These are phyloP conservation scores for Synergus japonicus DNA, from an alignment of 2,888 invertebrate species.

Conservation along the genomic window DNA sequence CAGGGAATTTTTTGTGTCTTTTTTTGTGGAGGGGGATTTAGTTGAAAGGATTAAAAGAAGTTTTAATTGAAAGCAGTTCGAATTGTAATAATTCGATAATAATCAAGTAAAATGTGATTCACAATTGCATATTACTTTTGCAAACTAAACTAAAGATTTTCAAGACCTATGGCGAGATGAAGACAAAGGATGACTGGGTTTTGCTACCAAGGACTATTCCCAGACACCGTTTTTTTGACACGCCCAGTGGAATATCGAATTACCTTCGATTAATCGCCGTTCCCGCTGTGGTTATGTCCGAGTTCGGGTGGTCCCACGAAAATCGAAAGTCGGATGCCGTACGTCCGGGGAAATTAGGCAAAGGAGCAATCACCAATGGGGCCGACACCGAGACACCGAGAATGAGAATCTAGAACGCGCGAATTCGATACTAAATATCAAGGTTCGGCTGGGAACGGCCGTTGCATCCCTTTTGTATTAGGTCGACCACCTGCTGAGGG, in stretches of 20 bases:
- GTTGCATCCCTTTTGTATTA: conserved; percentile 22
- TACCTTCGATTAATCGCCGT: neutral
- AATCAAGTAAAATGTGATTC: too few species aligned
- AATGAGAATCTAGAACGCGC: conserved; percentile 7
- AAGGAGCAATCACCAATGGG: neutral
- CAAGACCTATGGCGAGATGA: neutral
- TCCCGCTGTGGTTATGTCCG: neutral
- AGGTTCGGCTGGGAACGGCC: conserved; percentile 12
- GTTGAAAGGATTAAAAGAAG: too few species aligned
- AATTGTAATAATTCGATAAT: too few species aligned
- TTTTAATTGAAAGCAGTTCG: too few species aligned
- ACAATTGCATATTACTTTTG: too few species aligned
- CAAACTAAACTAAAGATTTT: neutral
- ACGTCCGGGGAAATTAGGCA: conserved; percentile 32
- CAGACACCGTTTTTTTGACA: neutral
- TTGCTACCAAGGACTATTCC: neutral
- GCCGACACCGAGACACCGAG: conserved; percentile 25
- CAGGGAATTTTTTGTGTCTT: too few species aligned
- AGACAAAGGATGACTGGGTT: neutral
- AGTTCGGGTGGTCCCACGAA: conserved; percentile 16
- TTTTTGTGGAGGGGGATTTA: too few species aligned
- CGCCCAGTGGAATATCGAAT: neutral
- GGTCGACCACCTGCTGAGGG: conserved; percentile 31
- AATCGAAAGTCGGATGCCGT: conserved; percentile 21
- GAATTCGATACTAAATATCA: conserved; percentile 29